phyloP scores from a whole-genome alignment of 1,140 invertebrate species.

The Leptopilina boulardi region DNA sequence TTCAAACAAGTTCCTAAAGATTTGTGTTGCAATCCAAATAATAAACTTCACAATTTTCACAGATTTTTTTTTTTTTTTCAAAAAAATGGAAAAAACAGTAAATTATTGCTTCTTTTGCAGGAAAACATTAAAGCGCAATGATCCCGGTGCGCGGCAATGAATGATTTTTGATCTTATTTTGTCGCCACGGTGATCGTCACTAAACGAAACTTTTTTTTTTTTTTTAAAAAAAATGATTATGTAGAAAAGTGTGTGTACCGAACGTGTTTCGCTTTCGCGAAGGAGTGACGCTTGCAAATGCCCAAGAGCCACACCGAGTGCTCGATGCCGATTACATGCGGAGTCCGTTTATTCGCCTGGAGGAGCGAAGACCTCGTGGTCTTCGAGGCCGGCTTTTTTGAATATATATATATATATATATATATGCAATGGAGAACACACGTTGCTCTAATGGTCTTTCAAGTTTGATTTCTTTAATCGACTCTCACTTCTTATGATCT shows the following conservation, averaged over 20 bases:
- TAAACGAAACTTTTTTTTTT: not conserved
- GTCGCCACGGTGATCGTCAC: constrained; percentile 4
- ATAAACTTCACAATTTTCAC: not conserved
- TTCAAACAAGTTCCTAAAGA: not conserved
- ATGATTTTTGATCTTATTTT: not conserved
- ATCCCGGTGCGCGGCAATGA: not conserved
- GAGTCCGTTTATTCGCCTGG: not conserved
- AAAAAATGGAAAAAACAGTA: not conserved
- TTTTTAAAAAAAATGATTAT: too few relatives aligned
- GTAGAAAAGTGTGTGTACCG: not conserved
- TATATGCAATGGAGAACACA: constrained; percentile 38
- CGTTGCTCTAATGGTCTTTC: not conserved
- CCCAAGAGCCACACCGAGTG: constrained; percentile 11
- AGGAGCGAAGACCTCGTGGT: constrained; percentile 38
- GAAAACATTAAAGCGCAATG: not conserved
- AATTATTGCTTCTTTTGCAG: not conserved
- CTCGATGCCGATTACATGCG: constrained; percentile 3
- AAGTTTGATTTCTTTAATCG: too few relatives aligned
- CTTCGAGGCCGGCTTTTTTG: constrained; percentile 28
- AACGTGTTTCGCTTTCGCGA: not conserved
- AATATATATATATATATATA: too few relatives aligned
- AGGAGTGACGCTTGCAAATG: constrained; percentile 7
- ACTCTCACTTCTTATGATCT: not conserved
- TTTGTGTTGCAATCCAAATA: not conserved
- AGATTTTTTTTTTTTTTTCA: not conserved